phyloP scores from a whole-genome alignment of 2,888 invertebrate genomes.

The Cheilosia scutellata region DNA sequence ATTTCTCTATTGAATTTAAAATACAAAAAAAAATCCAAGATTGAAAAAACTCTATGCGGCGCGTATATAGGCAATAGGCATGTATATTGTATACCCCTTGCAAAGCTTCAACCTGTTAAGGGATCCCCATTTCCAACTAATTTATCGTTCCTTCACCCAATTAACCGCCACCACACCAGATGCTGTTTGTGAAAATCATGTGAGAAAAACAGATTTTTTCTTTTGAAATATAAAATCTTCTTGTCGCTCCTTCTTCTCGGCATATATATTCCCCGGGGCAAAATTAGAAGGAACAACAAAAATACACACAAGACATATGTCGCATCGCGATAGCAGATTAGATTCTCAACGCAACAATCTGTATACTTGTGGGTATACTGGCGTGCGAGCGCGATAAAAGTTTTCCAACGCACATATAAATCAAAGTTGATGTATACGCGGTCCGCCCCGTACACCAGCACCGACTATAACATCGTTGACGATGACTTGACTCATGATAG shows the following conservation, averaged over 20 bases:
- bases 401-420: constrained; percentile 67
- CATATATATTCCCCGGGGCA: constrained; percentile 20
- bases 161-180: constrained; percentile 52
- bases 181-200: constrained; percentile 46
- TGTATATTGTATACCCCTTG: neutral
- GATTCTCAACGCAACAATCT: constrained; percentile 69
- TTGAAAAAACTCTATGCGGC: too few relatives aligned
- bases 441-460: constrained; percentile 3
- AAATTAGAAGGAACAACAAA: constrained; percentile 19
- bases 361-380: constrained; percentile 41
- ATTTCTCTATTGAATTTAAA: too few relatives aligned
- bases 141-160: constrained; percentile 57
- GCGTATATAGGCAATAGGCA: neutral
- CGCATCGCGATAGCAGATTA: constrained; percentile 62
- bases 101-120: constrained; percentile 42
- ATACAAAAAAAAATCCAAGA: too few relatives aligned
- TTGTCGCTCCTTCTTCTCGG: neutral
- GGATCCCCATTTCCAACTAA: constrained; percentile 50
- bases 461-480: constrained; percentile 17
- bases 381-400: constrained; percentile 69
- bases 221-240: constrained; percentile 50
- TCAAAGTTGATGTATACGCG: constrained; percentile 51
- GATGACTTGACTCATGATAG: constrained; percentile 50
- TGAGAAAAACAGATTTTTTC: constrained; percentile 51
- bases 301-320: constrained; percentile 52